These are phyloP conservation scores for Drosophila imparisetae DNA, from an alignment of 2,888 invertebrate species.

Conservation along the genomic window DNA sequence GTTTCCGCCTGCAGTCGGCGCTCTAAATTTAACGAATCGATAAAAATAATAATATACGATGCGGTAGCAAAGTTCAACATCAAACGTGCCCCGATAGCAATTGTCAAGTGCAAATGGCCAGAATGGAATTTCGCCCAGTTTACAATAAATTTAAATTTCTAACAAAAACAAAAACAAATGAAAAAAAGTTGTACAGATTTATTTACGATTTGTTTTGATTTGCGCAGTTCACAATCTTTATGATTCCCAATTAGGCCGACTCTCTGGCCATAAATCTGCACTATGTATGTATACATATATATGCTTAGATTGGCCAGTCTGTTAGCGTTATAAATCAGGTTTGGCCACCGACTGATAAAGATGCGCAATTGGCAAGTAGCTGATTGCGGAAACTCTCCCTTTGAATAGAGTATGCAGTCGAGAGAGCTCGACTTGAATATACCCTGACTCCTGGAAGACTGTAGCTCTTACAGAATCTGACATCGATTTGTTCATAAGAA, in stretches of 20 bases:
- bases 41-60: slow-evolving; percentile 69
- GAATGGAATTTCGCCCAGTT: slow-evolving; percentile 52
- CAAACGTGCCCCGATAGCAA: slow-evolving; percentile 59
- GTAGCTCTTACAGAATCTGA: neutral
- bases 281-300: slow-evolving; percentile 8
- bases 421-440: neutral
- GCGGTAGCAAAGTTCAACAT: slow-evolving; percentile 67
- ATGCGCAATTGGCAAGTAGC: slow-evolving; percentile 7
- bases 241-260: slow-evolving; percentile 54
- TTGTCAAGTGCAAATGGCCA: slow-evolving; percentile 57
- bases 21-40: slow-evolving; percentile 18
- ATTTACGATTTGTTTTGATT: slow-evolving; percentile 78
- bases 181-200: slow-evolving; percentile 43
- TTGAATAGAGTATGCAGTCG: neutral
- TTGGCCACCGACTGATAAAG: slow-evolving; percentile 34
- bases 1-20: slow-evolving; percentile 16
- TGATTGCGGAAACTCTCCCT: neutral
- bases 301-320: slow-evolving; percentile 23
- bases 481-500: neutral
- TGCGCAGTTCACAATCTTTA: slow-evolving; percentile 58
- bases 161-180: neutral
- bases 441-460: neutral
- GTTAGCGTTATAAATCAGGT: slow-evolving; percentile 46
- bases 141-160: slow-evolving; percentile 21
- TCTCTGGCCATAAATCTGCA: slow-evolving; percentile 51